Base-by-base conservation (phyloP, 2,113 vertebrate genomes). In the Aramus guarauna region DNA sequence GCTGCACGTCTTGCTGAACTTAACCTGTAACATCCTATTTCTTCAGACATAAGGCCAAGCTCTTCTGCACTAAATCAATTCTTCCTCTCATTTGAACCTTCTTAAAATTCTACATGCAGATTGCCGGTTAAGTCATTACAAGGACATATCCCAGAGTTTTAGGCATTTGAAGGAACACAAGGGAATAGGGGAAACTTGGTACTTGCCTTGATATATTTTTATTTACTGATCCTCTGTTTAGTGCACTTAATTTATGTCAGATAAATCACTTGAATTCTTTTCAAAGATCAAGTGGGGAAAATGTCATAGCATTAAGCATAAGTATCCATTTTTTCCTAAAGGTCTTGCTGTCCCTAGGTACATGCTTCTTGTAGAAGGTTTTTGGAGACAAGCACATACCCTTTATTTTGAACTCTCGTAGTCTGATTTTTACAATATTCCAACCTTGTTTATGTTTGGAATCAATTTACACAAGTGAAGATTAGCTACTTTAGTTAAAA, bases 221-320 rank as follows among this genome's bases (percentile, higher is more conserved):
- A 88, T 95, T 97, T 97, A 96, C 95, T 95, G 89, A 86, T 97
- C 73, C 84, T 63, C 88, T 97, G 85, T 88, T 96, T 91, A 78
- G 68, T 58, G 56, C 81, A 89, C 80, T 97, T 97, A 94, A 97
- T 95, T 97, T 94, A 79, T 93, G 90, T 91, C 94, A 92, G 66
- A 97, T 96, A 97, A 96, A 97, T 95, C 93, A 96, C 85, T 69
- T 83, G 77, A 93, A 87, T 76, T 89, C 91, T 77, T 63, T 77
- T 73, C 85, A 95, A 96, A 96, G 92, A 93, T 96, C 94, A 95
- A 91, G 78, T 92, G 73, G 41, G 66, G 74, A 85, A 96, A 97
- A 96, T 94, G 96, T 95, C 94, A 95, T 52, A 94, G 60, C 91
- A 95, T 94, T 92, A 96, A 96, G 45, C 48, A 20, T 53, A 95